Percentiles rank a stretch among this genome's conserved stretches.
Conservation (phyloP, 2,888 invertebrate species). For the Neoascia interrupta region DNA sequence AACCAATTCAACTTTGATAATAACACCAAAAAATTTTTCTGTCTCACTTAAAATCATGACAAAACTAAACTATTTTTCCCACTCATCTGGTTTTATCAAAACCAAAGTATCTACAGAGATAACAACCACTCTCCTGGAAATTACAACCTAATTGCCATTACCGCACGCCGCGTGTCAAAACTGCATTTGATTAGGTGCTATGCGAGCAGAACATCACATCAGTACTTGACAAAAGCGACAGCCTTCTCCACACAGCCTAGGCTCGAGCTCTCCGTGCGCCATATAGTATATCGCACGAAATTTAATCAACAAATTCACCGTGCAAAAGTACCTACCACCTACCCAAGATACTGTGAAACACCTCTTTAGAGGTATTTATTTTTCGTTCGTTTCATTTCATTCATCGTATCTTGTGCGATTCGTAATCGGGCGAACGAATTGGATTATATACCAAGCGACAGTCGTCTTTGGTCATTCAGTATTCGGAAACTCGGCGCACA, state of each 20-base stretch:
- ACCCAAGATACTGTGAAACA: slow-evolving; percentile 53
- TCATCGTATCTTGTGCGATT: slow-evolving; percentile 69
- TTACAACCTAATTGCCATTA: slow-evolving; percentile 10
- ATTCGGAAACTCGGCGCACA: slow-evolving; percentile 77
- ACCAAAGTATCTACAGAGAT: slow-evolving; percentile 35
- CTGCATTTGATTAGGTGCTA: slow-evolving; percentile 21
- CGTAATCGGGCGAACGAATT: slow-evolving; percentile 68
- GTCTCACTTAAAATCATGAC: background rate
- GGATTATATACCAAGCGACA: slow-evolving; percentile 76
- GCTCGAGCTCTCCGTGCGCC: background rate
- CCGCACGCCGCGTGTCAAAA: slow-evolving; percentile 25
- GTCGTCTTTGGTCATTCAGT: slow-evolving; percentile 78
- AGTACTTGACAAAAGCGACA: slow-evolving; percentile 14
- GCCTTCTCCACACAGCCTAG: slow-evolving; percentile 8
- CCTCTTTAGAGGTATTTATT: slow-evolving; percentile 44
- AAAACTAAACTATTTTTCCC: background rate
- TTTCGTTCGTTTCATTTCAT: slow-evolving; percentile 47
- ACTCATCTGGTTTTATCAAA: slow-evolving; percentile 30
- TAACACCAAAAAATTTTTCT: background rate
- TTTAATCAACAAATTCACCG: slow-evolving; percentile 40
- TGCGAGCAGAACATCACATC: background rate
- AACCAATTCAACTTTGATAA: no score
- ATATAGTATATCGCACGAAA: slow-evolving; percentile 23
- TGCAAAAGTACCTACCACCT: slow-evolving; percentile 61
- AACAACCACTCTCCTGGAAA: slow-evolving; percentile 22